phyloP scores from a whole-genome alignment of 2,797 vertebrate species.

The Poeciliopsis infans region DNA sequence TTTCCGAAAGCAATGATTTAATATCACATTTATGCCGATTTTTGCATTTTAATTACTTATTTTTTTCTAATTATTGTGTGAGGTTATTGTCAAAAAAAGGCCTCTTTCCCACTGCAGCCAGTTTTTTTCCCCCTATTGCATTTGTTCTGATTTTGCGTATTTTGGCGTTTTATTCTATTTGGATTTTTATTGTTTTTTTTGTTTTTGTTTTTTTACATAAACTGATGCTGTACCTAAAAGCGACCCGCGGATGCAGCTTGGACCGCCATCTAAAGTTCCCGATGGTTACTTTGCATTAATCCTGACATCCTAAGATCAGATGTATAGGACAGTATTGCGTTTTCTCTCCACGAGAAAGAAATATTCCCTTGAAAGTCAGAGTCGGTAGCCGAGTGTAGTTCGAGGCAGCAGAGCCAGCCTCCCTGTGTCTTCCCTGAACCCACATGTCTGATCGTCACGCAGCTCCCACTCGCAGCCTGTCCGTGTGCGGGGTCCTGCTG shows the following conservation, averaged over 20 bases:
- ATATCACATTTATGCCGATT: slow-evolving; percentile 45
- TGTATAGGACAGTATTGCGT: slow-evolving; percentile 44
- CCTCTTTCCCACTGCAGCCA: slow-evolving; percentile 21
- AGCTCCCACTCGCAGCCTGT: slow-evolving; percentile 59
- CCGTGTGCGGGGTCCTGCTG: slow-evolving; percentile 73
- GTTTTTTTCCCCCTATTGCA: no score
- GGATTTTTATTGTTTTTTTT: background rate
- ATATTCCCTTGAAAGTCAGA: slow-evolving; percentile 49
- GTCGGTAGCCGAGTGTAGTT: slow-evolving; percentile 54
- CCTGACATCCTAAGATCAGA: slow-evolving; percentile 49
- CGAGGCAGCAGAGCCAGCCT: slow-evolving; percentile 43
- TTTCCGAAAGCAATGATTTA: slow-evolving; percentile 16
- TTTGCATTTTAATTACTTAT: slow-evolving; percentile 39
- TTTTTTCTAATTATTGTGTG: slow-evolving; percentile 27
- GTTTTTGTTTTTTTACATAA: slow-evolving; percentile 12
- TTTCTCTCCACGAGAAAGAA: slow-evolving; percentile 46
- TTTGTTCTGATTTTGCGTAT: slow-evolving; percentile 10
- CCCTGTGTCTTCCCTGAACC: slow-evolving; percentile 40
- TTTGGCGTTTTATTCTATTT: slow-evolving; percentile 24
- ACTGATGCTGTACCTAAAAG: slow-evolving; percentile 35
- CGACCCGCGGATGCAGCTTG: slow-evolving; percentile 46
- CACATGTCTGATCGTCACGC: slow-evolving; percentile 53
- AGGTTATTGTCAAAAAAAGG: slow-evolving; percentile 1
- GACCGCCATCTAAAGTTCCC: slow-evolving; percentile 40
- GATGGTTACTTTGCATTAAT: slow-evolving; percentile 45